A percentile compares a stretch with the other conserved stretches of the same genome.
phyloP scores from a whole-genome alignment of 2,797 vertebrate species.

The Cossypha caffra region DNA sequence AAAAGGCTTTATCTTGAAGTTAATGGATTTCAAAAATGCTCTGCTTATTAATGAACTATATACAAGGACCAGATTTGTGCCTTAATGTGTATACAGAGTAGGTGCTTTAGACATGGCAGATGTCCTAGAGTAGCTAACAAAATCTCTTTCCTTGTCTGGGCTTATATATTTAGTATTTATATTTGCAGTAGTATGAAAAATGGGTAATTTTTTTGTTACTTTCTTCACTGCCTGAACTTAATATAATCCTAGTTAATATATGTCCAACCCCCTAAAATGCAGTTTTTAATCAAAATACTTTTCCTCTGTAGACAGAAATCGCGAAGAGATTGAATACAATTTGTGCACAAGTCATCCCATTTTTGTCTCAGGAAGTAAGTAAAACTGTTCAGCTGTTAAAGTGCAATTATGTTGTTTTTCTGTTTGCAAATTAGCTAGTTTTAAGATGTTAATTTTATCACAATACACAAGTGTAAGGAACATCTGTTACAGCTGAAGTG shows the following conservation, averaged over 20 bases:
- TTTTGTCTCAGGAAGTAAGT: conserved; percentile 99
- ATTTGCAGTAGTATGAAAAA: background rate
- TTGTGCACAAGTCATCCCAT: conserved; percentile 98
- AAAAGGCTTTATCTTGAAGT: background rate
- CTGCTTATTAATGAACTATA: conserved; percentile 41
- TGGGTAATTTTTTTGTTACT: background rate
- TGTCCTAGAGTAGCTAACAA: conserved; percentile 14
- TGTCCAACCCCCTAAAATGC: background rate
- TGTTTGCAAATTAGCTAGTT: conserved; percentile 83
- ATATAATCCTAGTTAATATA: background rate
- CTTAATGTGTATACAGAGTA: conserved; percentile 19
- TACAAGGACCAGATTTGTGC: conserved; percentile 32
- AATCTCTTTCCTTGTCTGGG: background rate
- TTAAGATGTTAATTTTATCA: conserved; percentile 83
- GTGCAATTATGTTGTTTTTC: conserved; percentile 80
- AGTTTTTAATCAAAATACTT: conserved; percentile 51
- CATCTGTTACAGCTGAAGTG: conserved; percentile 79
- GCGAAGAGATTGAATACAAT: conserved; percentile 98
- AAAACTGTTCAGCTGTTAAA: conserved; percentile 79
- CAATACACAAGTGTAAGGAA: conserved; percentile 76
- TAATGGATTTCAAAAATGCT: conserved; percentile 35
- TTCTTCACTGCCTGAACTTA: conserved; percentile 16
- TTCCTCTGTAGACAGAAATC: conserved; percentile 90
- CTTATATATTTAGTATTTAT: background rate
- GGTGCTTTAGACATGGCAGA: conserved; percentile 16